Percentiles rank a stretch among this genome's conserved stretches.
Evolutionary conservation across 2,113 vertebrate genomes (phyloP).

Genomic region (Ancistrus triradiatus): DNA sequence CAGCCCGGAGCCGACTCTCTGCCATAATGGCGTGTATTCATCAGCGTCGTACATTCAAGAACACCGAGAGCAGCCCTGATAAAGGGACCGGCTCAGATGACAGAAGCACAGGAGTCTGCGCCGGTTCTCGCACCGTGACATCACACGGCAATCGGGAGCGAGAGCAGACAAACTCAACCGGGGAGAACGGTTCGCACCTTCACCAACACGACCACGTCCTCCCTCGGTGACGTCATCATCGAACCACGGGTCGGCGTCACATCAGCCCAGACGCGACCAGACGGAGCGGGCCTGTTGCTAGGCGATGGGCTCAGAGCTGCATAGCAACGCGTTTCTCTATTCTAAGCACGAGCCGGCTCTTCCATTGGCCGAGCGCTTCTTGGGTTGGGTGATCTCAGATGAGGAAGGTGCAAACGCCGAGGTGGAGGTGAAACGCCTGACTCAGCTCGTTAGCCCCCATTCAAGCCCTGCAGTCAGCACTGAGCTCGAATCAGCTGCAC

Average conservation of each 20-base stretch:
- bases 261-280: slow-evolving; percentile 50
- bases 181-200: slow-evolving; percentile 34
- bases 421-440: neutral
- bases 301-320: slow-evolving; percentile 66
- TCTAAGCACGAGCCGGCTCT: slow-evolving; percentile 58
- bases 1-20: neutral
- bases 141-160: neutral
- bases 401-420: too few species aligned
- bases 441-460: neutral
- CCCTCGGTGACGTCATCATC: slow-evolving; percentile 26
- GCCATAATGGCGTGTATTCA: slow-evolving; percentile 16
- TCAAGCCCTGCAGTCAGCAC: neutral
- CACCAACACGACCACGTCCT: slow-evolving; percentile 42
- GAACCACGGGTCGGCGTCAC: slow-evolving; percentile 26
- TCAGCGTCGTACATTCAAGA: neutral
- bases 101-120: too few species aligned
- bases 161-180: too few species aligned
- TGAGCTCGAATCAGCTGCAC: neutral
- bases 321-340: slow-evolving; percentile 71
- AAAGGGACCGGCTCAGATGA: neutral
- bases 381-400: neutral
- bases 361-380: slow-evolving; percentile 45
- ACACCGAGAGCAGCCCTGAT: neutral
- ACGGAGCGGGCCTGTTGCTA: slow-evolving; percentile 64
- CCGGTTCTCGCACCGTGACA: too few species aligned